Conservation (phyloP, 2,797 vertebrate genomes). For the Zalophus californianus region DNA sequence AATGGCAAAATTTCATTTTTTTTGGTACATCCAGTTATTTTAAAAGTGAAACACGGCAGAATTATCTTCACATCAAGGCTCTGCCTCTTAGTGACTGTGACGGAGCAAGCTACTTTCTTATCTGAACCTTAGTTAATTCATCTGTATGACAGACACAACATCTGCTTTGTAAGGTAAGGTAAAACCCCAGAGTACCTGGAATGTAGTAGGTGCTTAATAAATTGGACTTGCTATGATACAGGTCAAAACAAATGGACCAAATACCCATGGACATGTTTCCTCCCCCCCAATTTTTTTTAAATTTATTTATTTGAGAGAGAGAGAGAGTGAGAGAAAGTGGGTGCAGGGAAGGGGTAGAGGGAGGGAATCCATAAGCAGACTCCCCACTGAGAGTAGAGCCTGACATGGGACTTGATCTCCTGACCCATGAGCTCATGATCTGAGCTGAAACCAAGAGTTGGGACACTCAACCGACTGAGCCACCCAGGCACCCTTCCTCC, state of each 20-base stretch:
- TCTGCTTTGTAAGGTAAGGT: rapidly evolving
- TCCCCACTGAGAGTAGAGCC: background rate
- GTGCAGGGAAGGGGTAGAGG: background rate
- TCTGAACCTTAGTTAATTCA: background rate
- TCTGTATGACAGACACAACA: rapidly evolving
- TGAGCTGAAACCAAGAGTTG: background rate
- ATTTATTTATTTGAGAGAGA: background rate
- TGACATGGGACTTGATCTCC: background rate
- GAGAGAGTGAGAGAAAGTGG: background rate
- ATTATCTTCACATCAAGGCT: background rate
- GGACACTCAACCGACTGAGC: background rate
- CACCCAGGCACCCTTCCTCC: background rate
- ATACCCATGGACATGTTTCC: background rate
- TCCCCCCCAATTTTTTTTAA: background rate
- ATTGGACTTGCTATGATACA: rapidly evolving
- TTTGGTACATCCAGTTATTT: background rate
- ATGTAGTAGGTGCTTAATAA: rapidly evolving
- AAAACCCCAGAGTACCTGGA: background rate
- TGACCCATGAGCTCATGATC: background rate
- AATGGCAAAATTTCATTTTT: no score
- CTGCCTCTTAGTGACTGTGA: no score
- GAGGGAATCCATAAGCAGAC: background rate
- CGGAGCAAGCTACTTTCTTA: rapidly evolving
- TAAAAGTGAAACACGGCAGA: background rate
- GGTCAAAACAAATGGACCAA: background rate